phyloP scores from a whole-genome alignment of 2,888 invertebrate genomes.

The Teleogryllus oceanicus region DNA sequence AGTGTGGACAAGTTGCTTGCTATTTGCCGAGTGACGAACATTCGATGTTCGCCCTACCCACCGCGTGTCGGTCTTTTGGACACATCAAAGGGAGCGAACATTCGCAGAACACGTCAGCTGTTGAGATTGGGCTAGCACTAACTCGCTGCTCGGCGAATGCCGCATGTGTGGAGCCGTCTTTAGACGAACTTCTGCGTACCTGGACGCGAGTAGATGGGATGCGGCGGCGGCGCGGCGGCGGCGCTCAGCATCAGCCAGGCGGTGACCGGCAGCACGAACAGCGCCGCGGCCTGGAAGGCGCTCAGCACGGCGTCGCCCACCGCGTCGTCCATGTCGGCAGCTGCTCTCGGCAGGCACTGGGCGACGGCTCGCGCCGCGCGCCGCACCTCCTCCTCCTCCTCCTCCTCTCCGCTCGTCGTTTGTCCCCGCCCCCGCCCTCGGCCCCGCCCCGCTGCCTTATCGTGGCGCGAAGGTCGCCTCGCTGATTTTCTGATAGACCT shows the following conservation, averaged over 20 bases:
- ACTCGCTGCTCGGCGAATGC: no score
- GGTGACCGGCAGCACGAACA: not conserved
- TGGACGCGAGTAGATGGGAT: not conserved
- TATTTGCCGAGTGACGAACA: no score
- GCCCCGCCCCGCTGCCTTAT: not conserved
- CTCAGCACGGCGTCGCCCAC: not conserved
- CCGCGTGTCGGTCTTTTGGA: no score
- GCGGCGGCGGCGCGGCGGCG: not conserved
- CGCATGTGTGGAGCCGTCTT: no score
- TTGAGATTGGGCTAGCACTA: no score
- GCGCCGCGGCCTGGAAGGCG: not conserved
- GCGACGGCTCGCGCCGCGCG: not conserved
- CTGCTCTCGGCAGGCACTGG: not conserved
- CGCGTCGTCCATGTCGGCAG: not conserved
- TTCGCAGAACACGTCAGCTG: no score
- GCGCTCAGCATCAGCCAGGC: not conserved
- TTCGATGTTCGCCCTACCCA: no score
- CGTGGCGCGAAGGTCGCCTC: no score
- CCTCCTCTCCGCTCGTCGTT: not conserved
- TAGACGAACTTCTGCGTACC: not conserved
- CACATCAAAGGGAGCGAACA: no score
- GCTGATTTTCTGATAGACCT: no score
- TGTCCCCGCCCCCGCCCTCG: not conserved
- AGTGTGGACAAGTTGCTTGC: no score
- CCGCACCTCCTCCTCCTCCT: not conserved